A percentile compares a stretch with the other conserved stretches of the same genome.
These are phyloP conservation scores for Pandemis heparana DNA, from an alignment of 2,888 invertebrate genomes.

Conservation along the genomic window DNA sequence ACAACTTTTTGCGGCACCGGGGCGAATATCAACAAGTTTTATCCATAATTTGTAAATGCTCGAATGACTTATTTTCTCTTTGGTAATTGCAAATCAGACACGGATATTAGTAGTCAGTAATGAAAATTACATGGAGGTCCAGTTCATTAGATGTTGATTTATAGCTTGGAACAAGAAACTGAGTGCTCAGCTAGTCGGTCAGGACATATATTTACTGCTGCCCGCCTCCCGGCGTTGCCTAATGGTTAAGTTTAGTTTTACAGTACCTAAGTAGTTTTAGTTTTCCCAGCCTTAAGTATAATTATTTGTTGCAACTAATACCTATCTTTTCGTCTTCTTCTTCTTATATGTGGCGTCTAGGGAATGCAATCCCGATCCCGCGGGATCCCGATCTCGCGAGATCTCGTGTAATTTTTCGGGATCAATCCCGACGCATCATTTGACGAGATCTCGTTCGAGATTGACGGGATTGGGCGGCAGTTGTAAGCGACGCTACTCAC, in stretches of 20 bases:
- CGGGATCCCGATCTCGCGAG: no score
- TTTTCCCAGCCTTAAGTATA: no score
- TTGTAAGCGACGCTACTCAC: no score
- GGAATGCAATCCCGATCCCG: no score
- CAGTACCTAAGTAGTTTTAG: no score
- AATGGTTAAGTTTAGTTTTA: not conserved
- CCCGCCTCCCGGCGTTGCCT: conserved; percentile 4
- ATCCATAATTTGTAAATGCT: not conserved
- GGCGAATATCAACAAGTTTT: not conserved
- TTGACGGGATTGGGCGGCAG: no score
- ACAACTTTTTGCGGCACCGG: not conserved
- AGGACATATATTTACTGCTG: conserved; percentile 6
- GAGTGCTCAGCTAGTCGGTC: not conserved
- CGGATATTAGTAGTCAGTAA: conserved; percentile 17
- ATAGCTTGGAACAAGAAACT: conserved; percentile 7
- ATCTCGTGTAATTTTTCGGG: no score
- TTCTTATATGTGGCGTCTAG: no score
- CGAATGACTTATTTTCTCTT: not conserved
- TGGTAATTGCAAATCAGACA: conserved; percentile 11
- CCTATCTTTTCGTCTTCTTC: no score
- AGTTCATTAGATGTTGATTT: conserved; percentile 21
- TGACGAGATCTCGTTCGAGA: no score
- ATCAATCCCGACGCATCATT: no score
- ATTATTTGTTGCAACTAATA: no score
- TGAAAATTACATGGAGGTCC: conserved; percentile 2